These are phyloP conservation scores for Erebia aethiops DNA, from an alignment of 2,888 invertebrate species.

Conservation along the genomic window DNA sequence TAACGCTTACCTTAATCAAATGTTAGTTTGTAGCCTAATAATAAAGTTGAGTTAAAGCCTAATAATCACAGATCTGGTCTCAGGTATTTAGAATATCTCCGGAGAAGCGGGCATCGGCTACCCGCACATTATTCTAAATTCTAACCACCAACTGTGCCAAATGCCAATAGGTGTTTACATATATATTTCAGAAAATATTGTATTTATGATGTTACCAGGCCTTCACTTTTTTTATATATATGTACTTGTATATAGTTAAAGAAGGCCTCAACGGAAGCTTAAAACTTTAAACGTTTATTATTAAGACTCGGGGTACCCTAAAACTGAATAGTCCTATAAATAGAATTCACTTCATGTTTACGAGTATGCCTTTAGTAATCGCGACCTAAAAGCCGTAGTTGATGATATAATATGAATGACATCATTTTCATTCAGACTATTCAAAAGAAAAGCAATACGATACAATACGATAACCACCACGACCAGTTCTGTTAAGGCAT, in stretches of 20 bases:
- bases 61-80: too few species aligned
- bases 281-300: not conserved
- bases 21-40: not conserved
- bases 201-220: too few species aligned
- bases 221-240: too few species aligned
- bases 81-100: too few species aligned
- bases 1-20: not conserved
- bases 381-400: conserved; percentile 28
- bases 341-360: not conserved
- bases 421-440: conserved; percentile 49
- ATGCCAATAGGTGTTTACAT: too few species aligned
- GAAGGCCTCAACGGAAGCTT: too few species aligned
- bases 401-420: conserved; percentile 43
- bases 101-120: not conserved
- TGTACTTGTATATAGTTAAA: too few species aligned
- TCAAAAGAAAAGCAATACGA: conserved; percentile 47
- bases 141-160: not conserved
- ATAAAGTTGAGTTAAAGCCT: not conserved
- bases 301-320: not conserved
- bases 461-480: conserved; percentile 53
- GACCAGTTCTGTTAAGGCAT: conserved; percentile 50
- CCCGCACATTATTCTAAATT: not conserved
- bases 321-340: not conserved
- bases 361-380: not conserved
- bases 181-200: too few species aligned